phyloP scores from a whole-genome alignment of 35 echinoderm and acorn worm genomes.

The Strongylocentrotus purpuratus region DNA sequence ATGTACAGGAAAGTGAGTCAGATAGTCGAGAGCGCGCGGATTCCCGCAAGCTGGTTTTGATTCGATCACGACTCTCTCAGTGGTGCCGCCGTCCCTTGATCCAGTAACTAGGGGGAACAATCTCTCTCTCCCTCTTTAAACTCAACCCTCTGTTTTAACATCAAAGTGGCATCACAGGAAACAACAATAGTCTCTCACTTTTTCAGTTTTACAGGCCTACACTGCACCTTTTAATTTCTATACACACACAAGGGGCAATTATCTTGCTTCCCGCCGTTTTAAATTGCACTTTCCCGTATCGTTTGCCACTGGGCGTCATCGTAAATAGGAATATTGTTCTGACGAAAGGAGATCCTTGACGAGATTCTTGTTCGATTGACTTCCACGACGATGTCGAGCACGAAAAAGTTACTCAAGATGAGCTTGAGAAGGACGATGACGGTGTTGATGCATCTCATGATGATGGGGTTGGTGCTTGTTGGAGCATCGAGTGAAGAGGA shows the following conservation, averaged over 20 bases:
- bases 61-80: neutral
- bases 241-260: too few relatives aligned
- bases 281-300: neutral
- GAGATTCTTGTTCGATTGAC: neutral
- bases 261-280: too few relatives aligned
- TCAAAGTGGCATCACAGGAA: neutral
- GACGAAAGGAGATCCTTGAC: neutral
- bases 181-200: too few relatives aligned
- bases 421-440: neutral
- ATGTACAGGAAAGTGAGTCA: conserved; percentile 3
- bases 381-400: conserved; percentile 33
- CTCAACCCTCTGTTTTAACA: neutral
- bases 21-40: neutral
- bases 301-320: neutral
- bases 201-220: too few relatives aligned
- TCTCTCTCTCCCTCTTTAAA: neutral
- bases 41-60: neutral
- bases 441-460: neutral
- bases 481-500: conserved; percentile 23
- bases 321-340: neutral
- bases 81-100: neutral
- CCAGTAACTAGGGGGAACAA: neutral
- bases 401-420: neutral
- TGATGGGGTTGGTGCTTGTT: neutral
- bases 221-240: too few relatives aligned